Conservation (phyloP, 2,888 invertebrate genomes). For the Mythimna loreyi region DNA sequence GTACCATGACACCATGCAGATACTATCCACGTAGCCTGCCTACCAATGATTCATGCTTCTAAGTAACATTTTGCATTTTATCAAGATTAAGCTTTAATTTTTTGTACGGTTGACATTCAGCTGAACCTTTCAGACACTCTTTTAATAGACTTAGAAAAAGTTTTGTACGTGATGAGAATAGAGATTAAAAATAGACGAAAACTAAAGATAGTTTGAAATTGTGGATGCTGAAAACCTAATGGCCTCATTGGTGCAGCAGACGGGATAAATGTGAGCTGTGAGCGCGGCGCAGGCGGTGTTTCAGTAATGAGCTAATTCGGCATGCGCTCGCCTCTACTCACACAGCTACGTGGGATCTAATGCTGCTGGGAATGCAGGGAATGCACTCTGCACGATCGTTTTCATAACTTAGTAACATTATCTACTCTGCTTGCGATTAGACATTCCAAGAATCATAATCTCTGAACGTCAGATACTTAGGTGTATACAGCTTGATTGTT, state of each 20-base stretch:
- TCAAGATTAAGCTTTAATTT: background rate
- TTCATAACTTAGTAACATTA: constrained; percentile 55
- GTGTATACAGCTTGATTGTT: constrained; percentile 4
- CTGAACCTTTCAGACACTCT: constrained; percentile 8
- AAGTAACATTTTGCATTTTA: constrained; percentile 13
- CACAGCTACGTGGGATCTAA: constrained; percentile 66
- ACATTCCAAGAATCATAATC: constrained; percentile 52
- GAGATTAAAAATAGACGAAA: constrained; percentile 24
- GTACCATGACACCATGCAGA: constrained; percentile 34
- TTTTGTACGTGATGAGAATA: constrained; percentile 14
- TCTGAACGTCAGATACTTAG: constrained; percentile 21
- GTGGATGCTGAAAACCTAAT: constrained; percentile 74
- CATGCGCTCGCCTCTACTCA: constrained; percentile 70
- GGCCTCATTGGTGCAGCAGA: constrained; percentile 78
- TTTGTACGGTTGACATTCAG: constrained; percentile 12
- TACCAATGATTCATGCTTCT: constrained; percentile 14
- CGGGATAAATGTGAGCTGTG: constrained; percentile 76
- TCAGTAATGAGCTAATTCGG: constrained; percentile 85
- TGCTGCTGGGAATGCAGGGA: constrained; percentile 71
- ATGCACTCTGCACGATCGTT: constrained; percentile 65
- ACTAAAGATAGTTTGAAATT: constrained; percentile 59
- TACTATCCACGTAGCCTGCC: constrained; percentile 3
- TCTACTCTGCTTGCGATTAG: constrained; percentile 51
- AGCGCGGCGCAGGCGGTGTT: constrained; percentile 71
- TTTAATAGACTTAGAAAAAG: background rate